Base-by-base conservation (phyloP, 2,113 vertebrate genomes). In the Alethe castanea region DNA sequence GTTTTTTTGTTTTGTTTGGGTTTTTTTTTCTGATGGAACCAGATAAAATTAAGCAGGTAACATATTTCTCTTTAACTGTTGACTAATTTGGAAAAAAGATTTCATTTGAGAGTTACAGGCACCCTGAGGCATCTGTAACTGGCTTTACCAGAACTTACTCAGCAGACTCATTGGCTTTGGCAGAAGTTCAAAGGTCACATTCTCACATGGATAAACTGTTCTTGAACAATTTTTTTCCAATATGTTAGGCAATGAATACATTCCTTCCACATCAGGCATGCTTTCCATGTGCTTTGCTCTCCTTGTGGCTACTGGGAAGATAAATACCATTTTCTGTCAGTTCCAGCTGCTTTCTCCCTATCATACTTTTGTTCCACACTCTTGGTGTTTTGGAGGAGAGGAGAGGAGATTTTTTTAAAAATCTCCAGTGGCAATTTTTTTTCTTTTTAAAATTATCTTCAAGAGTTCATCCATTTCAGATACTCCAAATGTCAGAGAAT, bases 191-290 rank as follows among this genome's bases (percentile, higher is more conserved):
- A 77, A 90, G 81, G 90, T 96, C 81, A 91, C 60, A 88, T 78
- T 96, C 81, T 95, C 90, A 94, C 74, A 94, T 60, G 79, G 89
- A 89, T 89, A 95, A 95, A 91, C 61, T 81, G 89, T 82, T 96
- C 93, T 72, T 85, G 61, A 95, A 86, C 50, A 87, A 47, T 91
- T 81, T 90, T 94, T 91, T 94, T 72, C 89, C 90, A 85, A 71
- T 93, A 90, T 94, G 64, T 90, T 92, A 83, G 87, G 87, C 85
- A 97, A 85, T 66, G 59, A 67, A 91, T 90, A 87, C 64, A 86
- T 91, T 95, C 94, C 91, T 96, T 97, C 81, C 87, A 94, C 79
- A 95, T 90, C 92, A 90, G 62, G 64, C 89, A 90, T 80, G 85
- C 74, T 93, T 96, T 94, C 90, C 89, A 90, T 40, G 78, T 86